Evolutionary conservation across 2,888 invertebrate species (phyloP).

Genomic region (Acleris holmiana): DNA sequence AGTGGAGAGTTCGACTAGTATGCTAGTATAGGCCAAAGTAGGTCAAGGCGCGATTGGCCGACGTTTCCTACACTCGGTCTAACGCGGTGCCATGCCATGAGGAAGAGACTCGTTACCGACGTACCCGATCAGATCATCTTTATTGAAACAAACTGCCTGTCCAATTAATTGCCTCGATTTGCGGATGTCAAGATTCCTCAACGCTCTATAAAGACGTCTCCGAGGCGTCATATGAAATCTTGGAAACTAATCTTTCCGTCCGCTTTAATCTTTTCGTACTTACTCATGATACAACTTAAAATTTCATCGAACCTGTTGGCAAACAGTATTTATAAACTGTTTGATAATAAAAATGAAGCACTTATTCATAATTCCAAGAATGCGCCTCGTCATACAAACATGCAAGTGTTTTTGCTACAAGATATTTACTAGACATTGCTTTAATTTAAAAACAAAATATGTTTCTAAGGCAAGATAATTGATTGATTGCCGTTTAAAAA

Average conservation of each 20-base stretch:
- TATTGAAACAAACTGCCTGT: constrained; percentile 52
- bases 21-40: constrained; percentile 54
- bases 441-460: too few relatives aligned
- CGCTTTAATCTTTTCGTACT: not conserved
- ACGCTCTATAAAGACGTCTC: constrained; percentile 6
- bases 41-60: constrained; percentile 74
- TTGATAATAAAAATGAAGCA: constrained; percentile 4
- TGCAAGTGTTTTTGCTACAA: constrained; percentile 18
- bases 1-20: constrained; percentile 26
- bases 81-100: constrained; percentile 55
- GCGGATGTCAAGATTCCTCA: constrained; percentile 27
- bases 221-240: not conserved
- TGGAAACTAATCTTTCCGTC: constrained; percentile 3
- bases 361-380: constrained; percentile 17
- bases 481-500: too few relatives aligned
- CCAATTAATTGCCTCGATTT: constrained; percentile 18
- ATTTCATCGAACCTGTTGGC: constrained; percentile 6
- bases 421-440: not conserved
- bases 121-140: constrained; percentile 53
- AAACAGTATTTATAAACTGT: constrained; percentile 5
- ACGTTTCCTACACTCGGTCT: constrained; percentile 68
- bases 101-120: constrained; percentile 73
- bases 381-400: constrained; percentile 20
- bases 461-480: too few relatives aligned
- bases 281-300: not conserved